Base-by-base conservation (phyloP, 1,140 invertebrate species). In the Adelges cooleyi region DNA sequence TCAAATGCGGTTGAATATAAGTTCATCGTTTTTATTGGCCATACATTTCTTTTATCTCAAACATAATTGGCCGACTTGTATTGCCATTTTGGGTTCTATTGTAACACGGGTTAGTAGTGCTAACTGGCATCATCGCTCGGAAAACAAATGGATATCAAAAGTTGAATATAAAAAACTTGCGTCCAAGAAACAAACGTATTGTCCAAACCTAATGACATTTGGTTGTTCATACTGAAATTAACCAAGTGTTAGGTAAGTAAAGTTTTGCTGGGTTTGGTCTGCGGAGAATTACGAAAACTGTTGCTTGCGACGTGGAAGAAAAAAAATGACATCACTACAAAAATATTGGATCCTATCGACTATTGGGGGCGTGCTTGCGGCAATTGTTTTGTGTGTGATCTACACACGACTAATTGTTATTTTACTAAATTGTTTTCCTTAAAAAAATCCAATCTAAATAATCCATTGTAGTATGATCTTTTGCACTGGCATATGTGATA, bases 191-290 rank as follows among this genome's bases (percentile, higher is more conserved):
- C 18, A 27, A 50, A 25, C 17, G 29, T 27, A 50, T 11, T 13
- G 13, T 11, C 4, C 20, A 17, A 11, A 53, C 51, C 17, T 22
- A 36, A 48, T 46, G 29, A 5, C 46, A 33, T 62, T n/a, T 11
- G 1, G 17, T 62, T 33, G 18, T 29, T 27, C 2, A 8, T 62
- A 18, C 42, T n/a, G 46, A 62, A 46, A 33, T 62, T 48, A 17
- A 62, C n/a, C n/a, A n/a, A n/a, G n/a, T n/a, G 17, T 62, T 62
- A 62, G 56, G 56, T 62, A 62, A 62, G 56, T 62, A 62, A 33
- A 33, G 29, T 5, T 33, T 33, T 6, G 11, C 29, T 33, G 29
- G 29, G n/a, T n/a, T 33, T 33, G 11, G 5, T 33, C 29, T 6
- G 29, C 11, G 5, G 11, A 33, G 29, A 33, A 6, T 33, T 11